Evolutionary conservation across 2,888 invertebrate species (phyloP).

Genomic region (Synergus japonicus): DNA sequence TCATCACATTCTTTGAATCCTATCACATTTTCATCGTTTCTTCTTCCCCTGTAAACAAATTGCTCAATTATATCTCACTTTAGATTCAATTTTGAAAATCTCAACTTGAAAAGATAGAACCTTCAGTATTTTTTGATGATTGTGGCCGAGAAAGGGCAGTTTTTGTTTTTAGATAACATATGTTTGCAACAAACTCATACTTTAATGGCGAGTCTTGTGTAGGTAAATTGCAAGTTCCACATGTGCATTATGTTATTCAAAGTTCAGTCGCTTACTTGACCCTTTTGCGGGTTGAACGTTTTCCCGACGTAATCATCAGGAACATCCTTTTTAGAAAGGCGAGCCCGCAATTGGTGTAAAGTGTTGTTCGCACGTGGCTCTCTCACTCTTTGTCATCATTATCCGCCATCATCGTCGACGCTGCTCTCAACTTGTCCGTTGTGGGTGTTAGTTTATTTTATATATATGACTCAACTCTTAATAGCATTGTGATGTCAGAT

Average conservation of each 20-base stretch:
- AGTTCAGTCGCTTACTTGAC: slow-evolving; percentile 27
- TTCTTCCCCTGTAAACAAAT: background rate
- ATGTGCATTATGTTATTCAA: slow-evolving; percentile 52
- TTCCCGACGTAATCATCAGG: slow-evolving; percentile 53
- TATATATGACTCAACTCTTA: slow-evolving; percentile 40
- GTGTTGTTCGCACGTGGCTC: slow-evolving; percentile 53
- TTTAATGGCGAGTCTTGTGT: background rate
- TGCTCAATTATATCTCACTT: background rate
- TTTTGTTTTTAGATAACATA: background rate
- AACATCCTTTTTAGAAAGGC: slow-evolving; percentile 56
- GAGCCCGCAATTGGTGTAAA: slow-evolving; percentile 53
- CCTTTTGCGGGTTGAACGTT: slow-evolving; percentile 43
- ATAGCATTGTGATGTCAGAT: slow-evolving; percentile 38
- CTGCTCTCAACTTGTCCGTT: background rate
- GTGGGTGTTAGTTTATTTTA: slow-evolving; percentile 36
- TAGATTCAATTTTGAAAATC: background rate
- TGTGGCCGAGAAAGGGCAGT: background rate
- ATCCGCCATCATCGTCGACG: background rate
- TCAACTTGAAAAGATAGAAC: background rate
- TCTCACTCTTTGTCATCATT: slow-evolving; percentile 30
- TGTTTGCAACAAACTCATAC: background rate
- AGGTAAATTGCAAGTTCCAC: slow-evolving; percentile 51
- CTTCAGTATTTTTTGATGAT: too few relatives aligned
- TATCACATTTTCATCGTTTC: background rate
- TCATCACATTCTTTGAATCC: background rate